These are phyloP conservation scores for Agriopis aurantiaria DNA, from an alignment of 2,888 invertebrate species.

Conservation along the genomic window DNA sequence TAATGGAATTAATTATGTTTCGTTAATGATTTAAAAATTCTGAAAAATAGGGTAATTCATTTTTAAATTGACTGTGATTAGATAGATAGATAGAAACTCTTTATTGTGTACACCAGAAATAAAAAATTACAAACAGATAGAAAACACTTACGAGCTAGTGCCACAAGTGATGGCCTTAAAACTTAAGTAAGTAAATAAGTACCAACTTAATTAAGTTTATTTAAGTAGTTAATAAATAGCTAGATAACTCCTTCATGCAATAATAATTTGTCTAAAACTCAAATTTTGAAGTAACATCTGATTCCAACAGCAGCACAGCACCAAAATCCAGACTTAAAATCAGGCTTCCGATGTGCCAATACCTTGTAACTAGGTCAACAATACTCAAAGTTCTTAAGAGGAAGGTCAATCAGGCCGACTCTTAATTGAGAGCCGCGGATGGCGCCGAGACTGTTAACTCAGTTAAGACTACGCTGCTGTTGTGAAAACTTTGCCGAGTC, in stretches of 20 bases:
- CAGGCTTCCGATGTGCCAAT: slow-evolving; percentile 45
- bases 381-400: slow-evolving; percentile 54
- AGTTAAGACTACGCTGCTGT: slow-evolving; percentile 57
- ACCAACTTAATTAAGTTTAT: no score
- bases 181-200: no score
- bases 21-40: background rate
- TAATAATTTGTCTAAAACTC: no score
- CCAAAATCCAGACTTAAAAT: slow-evolving; percentile 48
- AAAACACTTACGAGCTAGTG: no score
- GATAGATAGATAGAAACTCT: no score
- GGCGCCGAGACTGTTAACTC: slow-evolving; percentile 57
- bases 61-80: background rate
- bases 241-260: no score
- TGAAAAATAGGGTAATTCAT: background rate
- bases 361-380: slow-evolving; percentile 57
- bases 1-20: background rate
- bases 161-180: no score
- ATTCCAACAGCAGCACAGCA: slow-evolving; percentile 21
- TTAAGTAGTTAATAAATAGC: no score
- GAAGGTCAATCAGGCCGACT: slow-evolving; percentile 60
- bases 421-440: slow-evolving; percentile 58
- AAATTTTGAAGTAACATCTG: background rate
- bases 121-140: no score
- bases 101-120: no score
- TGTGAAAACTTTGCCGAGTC: slow-evolving; percentile 64